Percentiles rank a stretch among this genome's conserved stretches.
These are phyloP conservation scores for Xenops minutus DNA, from an alignment of 2,797 vertebrate species.

Conservation along the genomic window DNA sequence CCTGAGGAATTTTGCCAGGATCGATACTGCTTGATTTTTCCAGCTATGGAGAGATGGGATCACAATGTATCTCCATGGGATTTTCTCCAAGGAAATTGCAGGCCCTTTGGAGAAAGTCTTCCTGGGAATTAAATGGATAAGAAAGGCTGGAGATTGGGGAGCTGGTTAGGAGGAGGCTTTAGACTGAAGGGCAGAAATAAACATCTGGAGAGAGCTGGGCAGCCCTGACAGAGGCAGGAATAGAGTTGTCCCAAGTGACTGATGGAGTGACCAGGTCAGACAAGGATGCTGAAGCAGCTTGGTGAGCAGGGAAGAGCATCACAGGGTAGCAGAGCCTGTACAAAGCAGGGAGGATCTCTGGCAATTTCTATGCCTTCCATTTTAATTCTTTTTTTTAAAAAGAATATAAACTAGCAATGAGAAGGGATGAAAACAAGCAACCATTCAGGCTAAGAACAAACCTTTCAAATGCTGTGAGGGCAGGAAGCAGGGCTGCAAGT, in stretches of 20 bases:
- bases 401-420: not conserved
- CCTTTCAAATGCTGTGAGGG: not conserved
- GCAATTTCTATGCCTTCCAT: not conserved
- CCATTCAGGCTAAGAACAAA: not conserved
- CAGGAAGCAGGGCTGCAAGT: not conserved
- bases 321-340: not conserved
- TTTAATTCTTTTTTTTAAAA: not conserved
- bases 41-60: not conserved
- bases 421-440: not conserved
- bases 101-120: not conserved
- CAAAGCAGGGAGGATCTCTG: rapidly evolving
- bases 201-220: not conserved
- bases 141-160: not conserved
- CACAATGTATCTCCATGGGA: not conserved
- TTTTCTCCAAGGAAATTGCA: not conserved
- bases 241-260: not conserved
- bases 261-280: not conserved
- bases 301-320: not conserved
- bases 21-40: not conserved
- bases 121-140: not conserved
- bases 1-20: not conserved
- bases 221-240: not conserved
- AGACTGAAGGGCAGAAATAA: not conserved
- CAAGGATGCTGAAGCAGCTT: not conserved
- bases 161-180: not conserved